Base-by-base conservation (phyloP, 2,797 vertebrate genomes). In the Lacerta bilineata region DNA sequence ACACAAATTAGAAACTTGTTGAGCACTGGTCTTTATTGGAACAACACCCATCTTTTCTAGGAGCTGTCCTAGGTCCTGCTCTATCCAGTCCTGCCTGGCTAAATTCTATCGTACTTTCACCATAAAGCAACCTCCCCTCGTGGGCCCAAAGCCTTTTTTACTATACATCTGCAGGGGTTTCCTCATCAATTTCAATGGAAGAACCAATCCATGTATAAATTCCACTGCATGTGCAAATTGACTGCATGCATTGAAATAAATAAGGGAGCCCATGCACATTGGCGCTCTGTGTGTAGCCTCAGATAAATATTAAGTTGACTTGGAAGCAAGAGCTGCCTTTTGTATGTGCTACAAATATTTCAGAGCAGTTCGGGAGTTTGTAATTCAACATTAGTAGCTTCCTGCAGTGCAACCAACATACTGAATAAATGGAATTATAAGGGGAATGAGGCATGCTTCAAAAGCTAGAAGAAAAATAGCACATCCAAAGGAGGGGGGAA, bases 371-470 rank as follows among this genome's bases (percentile, higher is more conserved):
- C 20, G 59, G 71, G 61, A 3, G 39, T 91, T 90, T 90, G 36
- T 55, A 72, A 85, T 10, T 81, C 50, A 29, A 33, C 7, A 13
- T 59, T 74, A 85, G 85, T 39, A 20, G 41, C 76, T 87, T 91
- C 27, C 50, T 83, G 89, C 81, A 86, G 85, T 87, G 13, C 69
- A 59, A 76, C 77, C 55, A 68, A 87, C 13, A 41, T 61, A 17
- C 8, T 82, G 61, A 10, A 20, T 6, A 39, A 61, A 46, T 13
- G 9, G 50, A 66, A 87, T 90, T 80, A 72, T 50, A 43, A 80
- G 1, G 59, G 25, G 41, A 84, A 23, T 9, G 71, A 84, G 41
- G n/a, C 41, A 90, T 88, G 46, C 15, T 43, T 87, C 43, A 83
- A 68, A 85, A 46, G n/a, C 3, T 33, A 83, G 27, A 68, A 46